A percentile compares a stretch with the other conserved stretches of the same genome.
phyloP scores from a whole-genome alignment of 2,797 vertebrate species.

The Anguilla obscura region DNA sequence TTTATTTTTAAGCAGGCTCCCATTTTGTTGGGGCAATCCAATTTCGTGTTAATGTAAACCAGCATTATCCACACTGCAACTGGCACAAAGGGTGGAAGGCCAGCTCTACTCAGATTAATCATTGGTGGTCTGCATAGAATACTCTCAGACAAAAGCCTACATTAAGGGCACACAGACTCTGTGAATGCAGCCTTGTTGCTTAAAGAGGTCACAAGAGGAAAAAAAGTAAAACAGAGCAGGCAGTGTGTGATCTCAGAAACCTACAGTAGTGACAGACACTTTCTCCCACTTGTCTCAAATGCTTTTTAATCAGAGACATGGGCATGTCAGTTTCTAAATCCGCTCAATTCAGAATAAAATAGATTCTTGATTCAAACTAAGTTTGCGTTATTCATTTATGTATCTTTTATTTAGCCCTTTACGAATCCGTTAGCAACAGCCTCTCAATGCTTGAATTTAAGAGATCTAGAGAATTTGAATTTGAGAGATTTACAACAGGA shows the following conservation, averaged over 20 bases:
- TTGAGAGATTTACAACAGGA: background rate
- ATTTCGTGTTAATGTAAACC: background rate
- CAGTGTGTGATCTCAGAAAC: background rate
- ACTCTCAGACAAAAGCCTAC: background rate
- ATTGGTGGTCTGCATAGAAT: background rate
- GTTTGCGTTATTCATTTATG: no score
- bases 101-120: background rate
- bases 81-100: background rate
- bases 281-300: background rate
- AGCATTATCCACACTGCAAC: background rate
- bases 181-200: background rate
- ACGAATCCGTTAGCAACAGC: background rate
- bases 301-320: no score
- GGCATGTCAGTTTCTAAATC: no score
- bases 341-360: no score
- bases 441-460: background rate
- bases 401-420: background rate
- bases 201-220: background rate
- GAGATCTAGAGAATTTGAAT: background rate
- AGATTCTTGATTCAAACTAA: background rate
- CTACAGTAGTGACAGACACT: background rate
- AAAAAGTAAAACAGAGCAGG: background rate
- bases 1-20: no score
- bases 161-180: background rate
- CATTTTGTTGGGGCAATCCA: background rate